Conservation (phyloP, 2,797 vertebrate species). For the Melanotaenia nigrans region DNA sequence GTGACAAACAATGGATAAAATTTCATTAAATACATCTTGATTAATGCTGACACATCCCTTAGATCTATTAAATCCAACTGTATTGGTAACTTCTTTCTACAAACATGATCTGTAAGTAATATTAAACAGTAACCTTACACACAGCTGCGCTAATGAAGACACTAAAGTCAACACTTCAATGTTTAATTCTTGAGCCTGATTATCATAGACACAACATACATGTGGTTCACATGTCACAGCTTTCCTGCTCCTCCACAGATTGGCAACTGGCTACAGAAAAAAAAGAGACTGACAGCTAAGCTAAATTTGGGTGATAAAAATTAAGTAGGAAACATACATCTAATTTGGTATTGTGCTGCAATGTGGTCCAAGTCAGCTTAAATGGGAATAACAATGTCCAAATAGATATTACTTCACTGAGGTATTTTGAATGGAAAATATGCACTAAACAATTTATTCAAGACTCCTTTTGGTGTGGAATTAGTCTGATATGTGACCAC, state of each 20-base stretch:
- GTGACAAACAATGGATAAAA: conserved; percentile 39
- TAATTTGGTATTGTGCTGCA: too few relatives aligned
- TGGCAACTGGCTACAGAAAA: too few relatives aligned
- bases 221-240: too few relatives aligned
- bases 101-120: neutral
- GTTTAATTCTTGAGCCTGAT: neutral
- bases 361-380: too few relatives aligned
- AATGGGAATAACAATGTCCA: too few relatives aligned
- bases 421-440: too few relatives aligned
- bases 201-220: neutral
- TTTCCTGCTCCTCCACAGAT: too few relatives aligned
- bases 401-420: too few relatives aligned
- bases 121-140: neutral
- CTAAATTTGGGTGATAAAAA: too few relatives aligned
- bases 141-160: neutral
- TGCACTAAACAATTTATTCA: neutral
- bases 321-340: too few relatives aligned
- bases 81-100: neutral
- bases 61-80: neutral
- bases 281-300: too few relatives aligned
- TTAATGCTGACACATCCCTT: neutral
- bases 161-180: neutral
- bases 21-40: neutral
- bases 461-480: neutral
- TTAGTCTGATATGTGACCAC: neutral